Evolutionary conservation across 2,797 vertebrate genomes (phyloP).

Genomic region (Mormyrops boulengeri): DNA sequence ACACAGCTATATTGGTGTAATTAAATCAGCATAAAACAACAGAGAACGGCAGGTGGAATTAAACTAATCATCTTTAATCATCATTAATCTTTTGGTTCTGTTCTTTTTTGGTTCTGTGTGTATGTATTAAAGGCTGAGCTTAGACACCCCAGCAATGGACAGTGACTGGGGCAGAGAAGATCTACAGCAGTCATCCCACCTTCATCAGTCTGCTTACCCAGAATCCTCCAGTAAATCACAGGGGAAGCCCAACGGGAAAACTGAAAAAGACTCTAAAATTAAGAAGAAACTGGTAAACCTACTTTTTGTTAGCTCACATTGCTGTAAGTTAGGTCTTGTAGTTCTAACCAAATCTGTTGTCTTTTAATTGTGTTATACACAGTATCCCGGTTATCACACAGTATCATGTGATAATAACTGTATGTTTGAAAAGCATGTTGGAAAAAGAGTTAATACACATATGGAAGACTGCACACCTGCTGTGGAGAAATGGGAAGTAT

Average conservation of each 20-base stretch:
- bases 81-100: not conserved
- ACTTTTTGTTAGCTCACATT: not conserved
- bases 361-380: not conserved
- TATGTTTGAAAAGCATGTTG: not conserved
- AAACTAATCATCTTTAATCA: too few species aligned
- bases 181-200: conserved; percentile 35
- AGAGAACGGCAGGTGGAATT: not conserved
- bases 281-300: conserved; percentile 30
- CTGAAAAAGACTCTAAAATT: conserved; percentile 21
- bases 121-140: conserved; percentile 65
- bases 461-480: not conserved
- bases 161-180: conserved; percentile 66
- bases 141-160: conserved; percentile 60
- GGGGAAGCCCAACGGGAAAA: conserved; percentile 38
- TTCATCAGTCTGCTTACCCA: conserved; percentile 33
- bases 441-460: not conserved
- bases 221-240: conserved; percentile 25
- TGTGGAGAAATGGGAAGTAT: not conserved
- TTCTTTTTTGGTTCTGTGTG: not conserved
- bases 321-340: not conserved
- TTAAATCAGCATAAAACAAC: not conserved
- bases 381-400: not conserved
- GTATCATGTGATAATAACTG: not conserved
- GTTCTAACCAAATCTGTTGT: not conserved
- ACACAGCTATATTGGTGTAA: not conserved